phyloP scores from a whole-genome alignment of 1,140 invertebrate species.

The Sipha flava region DNA sequence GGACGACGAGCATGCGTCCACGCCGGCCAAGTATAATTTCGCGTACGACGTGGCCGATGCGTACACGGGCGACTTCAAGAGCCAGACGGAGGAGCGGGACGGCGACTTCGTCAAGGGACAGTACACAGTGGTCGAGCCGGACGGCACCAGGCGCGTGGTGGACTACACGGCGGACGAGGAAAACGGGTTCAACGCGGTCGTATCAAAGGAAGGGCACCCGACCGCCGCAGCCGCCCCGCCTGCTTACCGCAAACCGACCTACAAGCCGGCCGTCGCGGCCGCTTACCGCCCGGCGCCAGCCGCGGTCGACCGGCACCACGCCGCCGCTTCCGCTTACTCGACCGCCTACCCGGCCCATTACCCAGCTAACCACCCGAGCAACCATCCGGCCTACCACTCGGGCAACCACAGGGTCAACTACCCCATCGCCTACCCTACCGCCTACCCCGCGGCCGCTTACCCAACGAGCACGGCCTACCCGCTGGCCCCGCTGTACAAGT shows the following conservation, averaged over 20 bases:
- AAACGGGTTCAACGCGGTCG: slow-evolving; percentile 66
- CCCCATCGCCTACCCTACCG: not conserved
- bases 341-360: too few relatives aligned
- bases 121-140: slow-evolving; percentile 67
- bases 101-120: slow-evolving; percentile 56
- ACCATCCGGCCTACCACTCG: too few relatives aligned
- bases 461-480: not conserved
- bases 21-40: slow-evolving; percentile 48
- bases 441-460: not conserved
- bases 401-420: not conserved
- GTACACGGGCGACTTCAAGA: slow-evolving; percentile 55
- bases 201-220: slow-evolving; percentile 39
- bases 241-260: not conserved
- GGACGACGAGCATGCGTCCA: slow-evolving; percentile 22
- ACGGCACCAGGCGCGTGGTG: slow-evolving; percentile 65
- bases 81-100: slow-evolving; percentile 53
- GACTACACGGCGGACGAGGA: slow-evolving; percentile 67
- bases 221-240: not conserved
- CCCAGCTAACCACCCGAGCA: too few relatives aligned
- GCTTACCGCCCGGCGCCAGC: too few relatives aligned
- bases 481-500: not conserved
- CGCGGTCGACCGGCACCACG: too few relatives aligned
- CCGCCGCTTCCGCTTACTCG: not conserved
- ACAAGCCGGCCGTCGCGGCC: not conserved
- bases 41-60: slow-evolving; percentile 49